These are phyloP conservation scores for Pampusana beccarii DNA, from an alignment of 2,113 vertebrate species.

Conservation along the genomic window DNA sequence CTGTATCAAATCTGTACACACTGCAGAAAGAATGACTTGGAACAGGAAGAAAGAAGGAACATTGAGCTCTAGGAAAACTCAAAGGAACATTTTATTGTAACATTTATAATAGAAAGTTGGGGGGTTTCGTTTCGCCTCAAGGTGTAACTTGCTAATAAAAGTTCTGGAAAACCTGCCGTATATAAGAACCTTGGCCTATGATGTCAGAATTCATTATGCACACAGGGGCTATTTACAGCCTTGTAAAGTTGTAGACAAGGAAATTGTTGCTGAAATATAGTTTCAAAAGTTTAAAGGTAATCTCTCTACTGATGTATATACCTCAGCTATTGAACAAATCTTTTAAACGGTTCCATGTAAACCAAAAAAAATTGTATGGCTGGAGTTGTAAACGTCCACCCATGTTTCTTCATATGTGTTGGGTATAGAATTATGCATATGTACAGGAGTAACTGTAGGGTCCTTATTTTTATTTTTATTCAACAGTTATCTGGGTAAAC, in stretches of 20 bases:
- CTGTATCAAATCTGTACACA: not conserved
- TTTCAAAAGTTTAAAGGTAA: constrained; percentile 70
- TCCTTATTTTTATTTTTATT: not conserved
- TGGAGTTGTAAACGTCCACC: not conserved
- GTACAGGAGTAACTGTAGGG: not conserved
- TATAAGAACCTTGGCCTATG: constrained; percentile 69
- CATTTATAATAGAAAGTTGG: constrained; percentile 64
- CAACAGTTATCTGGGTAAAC: not conserved
- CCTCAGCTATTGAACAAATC: constrained; percentile 33
- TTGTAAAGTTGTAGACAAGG: constrained; percentile 77
- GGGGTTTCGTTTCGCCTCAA: constrained; percentile 66
- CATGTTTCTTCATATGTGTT: not conserved
- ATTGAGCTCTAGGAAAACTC: constrained; percentile 55
- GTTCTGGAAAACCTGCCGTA: constrained; percentile 59
- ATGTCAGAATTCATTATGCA: constrained; percentile 78
- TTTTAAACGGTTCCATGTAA: not conserved
- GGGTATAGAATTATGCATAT: not conserved
- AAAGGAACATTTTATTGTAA: constrained; percentile 66
- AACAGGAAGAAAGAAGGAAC: constrained; percentile 58
- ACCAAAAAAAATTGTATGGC: not conserved
- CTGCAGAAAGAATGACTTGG: constrained; percentile 63
- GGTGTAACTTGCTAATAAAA: constrained; percentile 71
- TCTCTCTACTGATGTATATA: constrained; percentile 38
- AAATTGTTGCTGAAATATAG: constrained; percentile 74
- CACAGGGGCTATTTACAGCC: constrained; percentile 71